phyloP scores from a whole-genome alignment of 2,888 invertebrate species.

The Melieria picta region DNA sequence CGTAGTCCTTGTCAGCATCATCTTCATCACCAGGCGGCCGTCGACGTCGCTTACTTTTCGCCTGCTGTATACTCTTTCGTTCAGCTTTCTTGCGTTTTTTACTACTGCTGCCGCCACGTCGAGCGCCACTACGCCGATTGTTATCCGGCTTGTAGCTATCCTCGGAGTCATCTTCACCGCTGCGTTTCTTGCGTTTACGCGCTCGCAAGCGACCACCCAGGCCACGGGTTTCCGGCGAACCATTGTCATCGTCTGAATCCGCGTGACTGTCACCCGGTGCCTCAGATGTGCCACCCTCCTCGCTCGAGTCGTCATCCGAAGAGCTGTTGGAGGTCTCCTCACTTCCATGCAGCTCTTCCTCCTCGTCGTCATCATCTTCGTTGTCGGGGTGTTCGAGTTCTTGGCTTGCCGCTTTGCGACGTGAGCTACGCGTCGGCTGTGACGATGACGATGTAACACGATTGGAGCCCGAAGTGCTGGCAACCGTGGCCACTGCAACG shows the following conservation, averaged over 20 bases:
- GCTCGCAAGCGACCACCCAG: slow-evolving; percentile 13
- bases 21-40: slow-evolving; percentile 48
- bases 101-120: slow-evolving; percentile 38
- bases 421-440: slow-evolving; percentile 47
- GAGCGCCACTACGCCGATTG: slow-evolving; percentile 49
- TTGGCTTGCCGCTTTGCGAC: slow-evolving; percentile 54
- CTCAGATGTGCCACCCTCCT: slow-evolving; percentile 36
- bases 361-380: slow-evolving; percentile 49
- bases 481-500: slow-evolving; percentile 36
- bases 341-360: slow-evolving; percentile 35
- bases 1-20: slow-evolving; percentile 41
- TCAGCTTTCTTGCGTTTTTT: slow-evolving; percentile 36
- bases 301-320: slow-evolving; percentile 43
- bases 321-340: slow-evolving; percentile 42
- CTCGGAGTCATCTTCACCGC: slow-evolving; percentile 67
- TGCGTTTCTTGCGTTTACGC: slow-evolving; percentile 31
- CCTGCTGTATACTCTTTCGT: slow-evolving; percentile 34
- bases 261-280: slow-evolving; percentile 42
- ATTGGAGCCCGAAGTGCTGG: slow-evolving; percentile 57
- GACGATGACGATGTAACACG: slow-evolving; percentile 62
- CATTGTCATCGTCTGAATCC: slow-evolving; percentile 46
- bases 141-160: slow-evolving; percentile 69
- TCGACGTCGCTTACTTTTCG: slow-evolving; percentile 38
- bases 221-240: background rate
- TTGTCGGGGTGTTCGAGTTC: slow-evolving; percentile 53